phyloP scores from a whole-genome alignment of 2,888 invertebrate species.

The Tetragnatha montana region DNA sequence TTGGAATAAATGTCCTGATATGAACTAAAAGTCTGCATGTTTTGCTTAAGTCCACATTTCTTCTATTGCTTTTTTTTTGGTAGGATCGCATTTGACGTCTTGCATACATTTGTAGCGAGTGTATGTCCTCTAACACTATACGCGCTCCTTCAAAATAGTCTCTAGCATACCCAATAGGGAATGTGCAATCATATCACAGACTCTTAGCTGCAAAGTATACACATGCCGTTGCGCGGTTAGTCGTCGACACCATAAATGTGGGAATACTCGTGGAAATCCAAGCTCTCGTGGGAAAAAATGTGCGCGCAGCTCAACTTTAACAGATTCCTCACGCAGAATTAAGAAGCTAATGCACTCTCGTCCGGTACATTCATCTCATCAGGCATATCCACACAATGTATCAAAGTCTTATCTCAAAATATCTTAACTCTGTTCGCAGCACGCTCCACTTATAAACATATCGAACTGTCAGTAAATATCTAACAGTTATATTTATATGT shows the following conservation, averaged over 20 bases:
- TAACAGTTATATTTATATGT: constrained; percentile 14
- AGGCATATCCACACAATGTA: constrained; percentile 42
- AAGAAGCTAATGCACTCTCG: constrained; percentile 35
- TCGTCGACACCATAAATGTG: constrained; percentile 19
- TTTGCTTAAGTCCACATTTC: neutral
- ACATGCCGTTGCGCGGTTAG: constrained; percentile 44
- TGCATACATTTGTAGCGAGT: constrained; percentile 64
- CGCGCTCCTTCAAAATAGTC: constrained; percentile 59
- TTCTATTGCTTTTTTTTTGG: neutral
- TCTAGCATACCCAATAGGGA: constrained; percentile 63
- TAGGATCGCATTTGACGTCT: constrained; percentile 2
- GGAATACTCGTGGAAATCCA: constrained; percentile 32
- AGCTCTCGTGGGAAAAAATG: constrained; percentile 49
- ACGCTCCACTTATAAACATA: constrained; percentile 39
- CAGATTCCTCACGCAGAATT: constrained; percentile 11
- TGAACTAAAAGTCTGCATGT: neutral
- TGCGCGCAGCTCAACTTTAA: constrained; percentile 52
- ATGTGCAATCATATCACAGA: constrained; percentile 71
- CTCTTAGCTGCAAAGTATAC: constrained; percentile 68
- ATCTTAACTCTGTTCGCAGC: constrained; percentile 24
- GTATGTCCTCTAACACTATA: constrained; percentile 48
- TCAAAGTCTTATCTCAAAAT: constrained; percentile 61
- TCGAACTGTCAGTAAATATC: constrained; percentile 12
- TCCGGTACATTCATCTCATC: constrained; percentile 36
- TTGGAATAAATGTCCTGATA: neutral